phyloP scores from a whole-genome alignment of 2,113 vertebrate species.

The Ovis canadensis region DNA sequence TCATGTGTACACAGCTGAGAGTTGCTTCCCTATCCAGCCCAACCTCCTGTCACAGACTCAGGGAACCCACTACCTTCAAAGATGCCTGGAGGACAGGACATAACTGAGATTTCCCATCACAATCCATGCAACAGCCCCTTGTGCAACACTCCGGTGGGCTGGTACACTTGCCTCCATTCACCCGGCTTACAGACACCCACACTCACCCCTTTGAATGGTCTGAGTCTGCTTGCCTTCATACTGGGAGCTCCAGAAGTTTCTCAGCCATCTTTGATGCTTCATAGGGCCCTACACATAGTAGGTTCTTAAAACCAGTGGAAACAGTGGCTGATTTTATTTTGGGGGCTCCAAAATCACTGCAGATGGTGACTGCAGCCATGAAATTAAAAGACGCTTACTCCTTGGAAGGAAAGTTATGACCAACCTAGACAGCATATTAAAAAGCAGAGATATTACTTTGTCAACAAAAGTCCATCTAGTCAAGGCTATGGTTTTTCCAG shows the following conservation, averaged over 20 bases:
- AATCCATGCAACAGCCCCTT: neutral
- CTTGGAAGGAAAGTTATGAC: neutral
- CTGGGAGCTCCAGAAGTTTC: neutral
- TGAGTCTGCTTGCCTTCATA: neutral
- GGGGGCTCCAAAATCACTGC: neutral
- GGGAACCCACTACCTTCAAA: neutral
- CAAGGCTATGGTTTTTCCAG: neutral
- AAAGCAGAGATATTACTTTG: neutral
- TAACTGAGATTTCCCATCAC: neutral
- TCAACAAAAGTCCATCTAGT: neutral
- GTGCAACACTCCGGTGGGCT: too few relatives aligned
- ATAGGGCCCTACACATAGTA: neutral
- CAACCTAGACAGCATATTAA: neutral
- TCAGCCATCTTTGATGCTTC: neutral
- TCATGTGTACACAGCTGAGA: neutral
- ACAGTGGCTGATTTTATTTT: neutral
- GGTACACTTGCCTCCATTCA: neutral
- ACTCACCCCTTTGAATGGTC: neutral
- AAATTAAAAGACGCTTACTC: neutral
- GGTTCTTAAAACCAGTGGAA: neutral
- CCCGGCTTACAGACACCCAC: fast-evolving
- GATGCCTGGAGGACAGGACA: neutral
- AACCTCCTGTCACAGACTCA: neutral
- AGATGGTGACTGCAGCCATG: neutral
- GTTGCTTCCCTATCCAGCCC: neutral